A percentile compares a stretch with the other conserved stretches of the same genome.
phyloP scores from a whole-genome alignment of 2,797 vertebrate genomes.

The Sebastiscus albofasciatus region DNA sequence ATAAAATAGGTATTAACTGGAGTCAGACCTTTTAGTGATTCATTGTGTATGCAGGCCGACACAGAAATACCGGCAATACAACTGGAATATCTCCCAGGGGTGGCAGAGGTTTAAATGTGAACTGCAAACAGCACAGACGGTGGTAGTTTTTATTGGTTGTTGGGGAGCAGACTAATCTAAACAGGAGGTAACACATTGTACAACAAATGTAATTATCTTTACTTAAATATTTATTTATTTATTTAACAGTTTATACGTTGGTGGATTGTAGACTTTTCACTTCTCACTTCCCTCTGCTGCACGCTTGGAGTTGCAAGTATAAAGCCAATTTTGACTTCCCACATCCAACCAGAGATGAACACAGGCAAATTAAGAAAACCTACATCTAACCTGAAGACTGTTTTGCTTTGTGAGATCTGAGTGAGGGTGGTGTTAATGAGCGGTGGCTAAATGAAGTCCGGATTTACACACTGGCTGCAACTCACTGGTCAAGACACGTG shows the following conservation, averaged over 20 bases:
- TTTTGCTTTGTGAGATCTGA: background rate
- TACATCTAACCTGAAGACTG: background rate
- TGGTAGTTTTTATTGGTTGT: background rate
- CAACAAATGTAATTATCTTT: background rate
- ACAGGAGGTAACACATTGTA: too few relatives aligned
- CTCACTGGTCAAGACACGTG: background rate
- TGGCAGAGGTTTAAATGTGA: background rate
- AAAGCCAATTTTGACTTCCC: background rate
- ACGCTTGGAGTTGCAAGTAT: background rate
- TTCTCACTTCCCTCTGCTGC: background rate
- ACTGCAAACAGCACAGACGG: background rate
- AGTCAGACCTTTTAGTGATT: slow-evolving; percentile 35
- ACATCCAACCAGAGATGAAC: background rate
- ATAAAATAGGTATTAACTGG: slow-evolving; percentile 24
- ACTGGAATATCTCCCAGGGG: background rate
- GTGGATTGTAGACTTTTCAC: background rate
- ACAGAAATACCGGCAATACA: background rate
- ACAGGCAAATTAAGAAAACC: background rate
- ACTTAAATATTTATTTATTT: background rate
- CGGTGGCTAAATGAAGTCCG: background rate
- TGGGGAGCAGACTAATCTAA: too few relatives aligned
- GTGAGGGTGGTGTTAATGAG: background rate
- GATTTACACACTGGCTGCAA: background rate
- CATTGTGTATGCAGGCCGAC: background rate
- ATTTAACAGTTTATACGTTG: background rate